Evolutionary conservation across 2,113 vertebrate species (phyloP).

Genomic region (Ictalurus punctatus): DNA sequence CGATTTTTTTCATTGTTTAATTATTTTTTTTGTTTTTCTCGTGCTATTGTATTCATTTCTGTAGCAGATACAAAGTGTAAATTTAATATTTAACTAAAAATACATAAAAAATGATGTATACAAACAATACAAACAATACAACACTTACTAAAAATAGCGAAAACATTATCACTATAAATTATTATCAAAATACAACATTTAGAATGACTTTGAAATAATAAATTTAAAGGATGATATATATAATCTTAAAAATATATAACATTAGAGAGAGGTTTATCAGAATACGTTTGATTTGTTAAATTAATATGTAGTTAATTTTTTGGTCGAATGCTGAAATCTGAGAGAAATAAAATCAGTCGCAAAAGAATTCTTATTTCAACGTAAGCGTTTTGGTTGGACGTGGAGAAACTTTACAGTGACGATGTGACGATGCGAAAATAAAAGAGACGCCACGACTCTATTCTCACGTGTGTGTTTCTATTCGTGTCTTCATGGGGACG

Average conservation of each 20-base stretch:
- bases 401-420: neutral
- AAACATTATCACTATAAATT: neutral
- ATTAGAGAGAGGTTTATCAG: no score
- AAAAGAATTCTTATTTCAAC: neutral
- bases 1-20: neutral
- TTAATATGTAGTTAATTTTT: neutral
- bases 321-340: neutral
- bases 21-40: no score
- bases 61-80: neutral
- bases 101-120: neutral
- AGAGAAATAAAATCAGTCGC: neutral
- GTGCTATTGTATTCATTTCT: no score
- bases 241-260: no score
- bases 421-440: neutral
- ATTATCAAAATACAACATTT: neutral
- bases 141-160: neutral
- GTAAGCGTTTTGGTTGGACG: neutral
- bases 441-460: neutral
- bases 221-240: no score
- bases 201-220: no score
- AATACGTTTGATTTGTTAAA: neutral
- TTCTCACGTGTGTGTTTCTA: slow-evolving; percentile 45
- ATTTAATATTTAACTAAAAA: neutral
- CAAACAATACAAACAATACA: neutral
- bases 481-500: slow-evolving; percentile 16